Conservation (phyloP, 92 coral and sea anemone genomes). For the Siderastrea radians region DNA sequence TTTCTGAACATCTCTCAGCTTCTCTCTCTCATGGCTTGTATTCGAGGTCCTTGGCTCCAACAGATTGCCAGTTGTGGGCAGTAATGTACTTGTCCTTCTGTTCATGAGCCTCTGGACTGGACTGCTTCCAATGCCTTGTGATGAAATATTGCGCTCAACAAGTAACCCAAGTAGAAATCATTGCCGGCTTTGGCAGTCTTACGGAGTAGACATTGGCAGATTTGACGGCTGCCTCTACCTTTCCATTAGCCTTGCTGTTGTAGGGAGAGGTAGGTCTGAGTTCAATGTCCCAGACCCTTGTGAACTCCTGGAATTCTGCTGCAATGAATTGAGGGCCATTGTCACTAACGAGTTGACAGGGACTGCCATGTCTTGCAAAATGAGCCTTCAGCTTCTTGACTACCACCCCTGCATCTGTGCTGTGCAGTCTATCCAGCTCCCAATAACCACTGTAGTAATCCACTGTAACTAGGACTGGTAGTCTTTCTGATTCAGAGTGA, state of each 20-base stretch:
- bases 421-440: slow-evolving; percentile 30
- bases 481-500: slow-evolving; percentile 4
- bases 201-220: slow-evolving; percentile 23
- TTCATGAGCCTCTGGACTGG: slow-evolving; percentile 48
- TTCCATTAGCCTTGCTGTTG: slow-evolving; percentile 63
- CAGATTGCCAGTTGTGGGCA: slow-evolving; percentile 41
- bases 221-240: slow-evolving; percentile 39
- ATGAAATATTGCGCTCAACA: slow-evolving; percentile 3
- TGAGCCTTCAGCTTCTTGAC: slow-evolving; percentile 19
- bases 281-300: slow-evolving; percentile 51
- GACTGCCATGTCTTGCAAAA: slow-evolving; percentile 7
- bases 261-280: slow-evolving; percentile 22
- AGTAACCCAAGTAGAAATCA: slow-evolving; percentile 34
- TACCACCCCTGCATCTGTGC: slow-evolving; percentile 24
- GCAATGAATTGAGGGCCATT: slow-evolving; percentile 63
- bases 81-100: slow-evolving; percentile 34
- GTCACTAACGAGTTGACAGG: slow-evolving; percentile 29
- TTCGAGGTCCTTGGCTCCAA: slow-evolving; percentile 22
- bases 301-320: slow-evolving; percentile 38
- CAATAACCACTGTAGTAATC: slow-evolving; percentile 25
- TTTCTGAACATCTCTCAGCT: slow-evolving; percentile 28
- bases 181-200: slow-evolving; percentile 35
- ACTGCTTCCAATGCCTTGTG: slow-evolving; percentile 35
- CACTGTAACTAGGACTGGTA: slow-evolving; percentile 3
- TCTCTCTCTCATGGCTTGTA: slow-evolving; percentile 25